Evolutionary conservation across 2,113 vertebrate genomes (phyloP), one percentile per base, ranked within the genome.

Genomic region (Callionymus lyra): DNA sequence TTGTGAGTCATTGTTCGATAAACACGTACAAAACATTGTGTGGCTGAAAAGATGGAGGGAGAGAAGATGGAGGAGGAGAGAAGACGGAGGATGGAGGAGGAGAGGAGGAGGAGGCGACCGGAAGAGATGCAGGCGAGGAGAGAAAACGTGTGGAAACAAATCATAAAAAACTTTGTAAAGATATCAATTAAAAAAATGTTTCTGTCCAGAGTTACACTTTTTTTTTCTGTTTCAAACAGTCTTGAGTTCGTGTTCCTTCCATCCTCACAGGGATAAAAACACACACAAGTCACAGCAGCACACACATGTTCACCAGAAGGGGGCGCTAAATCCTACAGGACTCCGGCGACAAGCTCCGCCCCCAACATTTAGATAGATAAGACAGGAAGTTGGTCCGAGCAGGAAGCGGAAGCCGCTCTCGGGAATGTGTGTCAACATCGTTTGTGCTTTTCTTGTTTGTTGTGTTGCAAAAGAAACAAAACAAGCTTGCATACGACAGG

Each of bases 1-100:
- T 82, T 80, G 76, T 72, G 70, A 79, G 70, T 80, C 75, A 74
- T 70, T 76, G 66, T 76, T 80, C 56, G 64, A 78, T 80, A 78
- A 82, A 66, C 79, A 78, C 72, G 77, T 75, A 83, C 59, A 80
- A 78, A 83, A 78, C 74, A 77, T 72, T 61, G 72, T 44, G 64
- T 66, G 52, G 55, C 72, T 78, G 55, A 74, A 65, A 66, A 45
- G 44, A 67, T 52, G 41, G 49, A 21, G 58, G 45, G 39, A 63
- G 56, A 44, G 41, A 44, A 38, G 49, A 21, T 60, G 45, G 39
- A 63, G 56, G 41, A 41, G 47, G 35, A 47, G 51, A 55, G 34
- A 71, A 59, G 50, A 17, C 38, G 15, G 39, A 48, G 48, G 58
- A 44, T 37, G 52, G 36, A 12, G 12, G 47, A 38, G 19, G 31